Base-by-base conservation (phyloP, 2,797 vertebrate species). In the Rhinophrynus dorsalis region DNA sequence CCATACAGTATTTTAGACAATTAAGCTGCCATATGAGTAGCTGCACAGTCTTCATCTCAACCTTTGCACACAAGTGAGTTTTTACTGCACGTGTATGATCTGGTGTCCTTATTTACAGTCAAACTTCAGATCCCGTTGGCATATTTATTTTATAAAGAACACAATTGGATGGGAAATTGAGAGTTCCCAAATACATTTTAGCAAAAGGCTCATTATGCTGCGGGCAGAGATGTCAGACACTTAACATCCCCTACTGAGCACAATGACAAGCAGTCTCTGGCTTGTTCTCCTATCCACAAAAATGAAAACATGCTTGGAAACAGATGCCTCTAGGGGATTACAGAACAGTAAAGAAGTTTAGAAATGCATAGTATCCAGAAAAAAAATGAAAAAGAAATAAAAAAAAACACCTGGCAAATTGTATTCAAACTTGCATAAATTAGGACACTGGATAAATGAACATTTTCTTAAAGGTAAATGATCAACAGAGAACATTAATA, bases 31-130 rank as follows among this genome's bases (percentile, higher is more conserved):
- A 20, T 21, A 30, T 40, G 13, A 26, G 6, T 15, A 50, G 13
- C 8, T 6, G 17, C 8, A 15, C 15, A 40, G 3, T 38, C 48
- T 30, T 38, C 20, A 42, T 20, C 52, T 37, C 29, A 23, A 23
- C 1, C n/a, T 60, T 52, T 29, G 21, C 27, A 44, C 5, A 54
- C 6, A 18, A 32, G 27, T 29, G 17, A 15, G n/a, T 68, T 17
- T 29, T 68, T 32, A 24, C 30, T 7, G 32, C 66, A 5, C 18
- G 24, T 35, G 67, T 56, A 30, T 37, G 56, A 29, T 35, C 40
- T 73, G n/a, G 70, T 56, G 24, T 18, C 71, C 58, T 23, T 65
- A 29, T 67, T 66, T 73, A 67, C 55, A 52, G 61, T 50, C 38
- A 38, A 59, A 33, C 12, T 15, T 48, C 3, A 29, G 29, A 26